Percentiles rank a stretch among this genome's conserved stretches.
Conservation (phyloP, 2,888 invertebrate genomes). For the Cremastinae sp. region DNA sequence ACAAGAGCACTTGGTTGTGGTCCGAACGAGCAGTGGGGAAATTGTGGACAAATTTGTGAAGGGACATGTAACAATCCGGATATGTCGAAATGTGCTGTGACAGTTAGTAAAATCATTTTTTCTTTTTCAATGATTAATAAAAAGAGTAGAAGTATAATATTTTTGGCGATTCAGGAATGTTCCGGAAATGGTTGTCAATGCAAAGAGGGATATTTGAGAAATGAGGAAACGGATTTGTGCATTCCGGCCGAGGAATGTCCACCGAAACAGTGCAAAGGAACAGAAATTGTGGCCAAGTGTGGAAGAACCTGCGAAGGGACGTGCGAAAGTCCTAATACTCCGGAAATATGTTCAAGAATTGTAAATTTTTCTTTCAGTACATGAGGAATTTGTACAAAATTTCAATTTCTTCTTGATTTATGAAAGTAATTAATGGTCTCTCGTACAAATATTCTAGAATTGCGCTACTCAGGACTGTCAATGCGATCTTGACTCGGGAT, state of each 20-base stretch:
- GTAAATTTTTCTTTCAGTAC: too few relatives aligned
- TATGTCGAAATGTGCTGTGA: slow-evolving; percentile 17
- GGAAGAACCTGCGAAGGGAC: slow-evolving; percentile 48
- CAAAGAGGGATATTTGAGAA: slow-evolving; percentile 35
- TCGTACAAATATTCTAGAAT: slow-evolving; percentile 15
- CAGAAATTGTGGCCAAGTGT: slow-evolving; percentile 37
- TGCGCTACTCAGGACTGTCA: slow-evolving; percentile 28
- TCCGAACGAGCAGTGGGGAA: slow-evolving; percentile 30
- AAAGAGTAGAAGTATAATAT: too few relatives aligned
- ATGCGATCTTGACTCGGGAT: slow-evolving; percentile 44
- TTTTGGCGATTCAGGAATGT: slow-evolving; percentile 6
- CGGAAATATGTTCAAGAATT: too few relatives aligned
- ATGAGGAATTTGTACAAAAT: too few relatives aligned
- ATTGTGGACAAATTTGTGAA: slow-evolving; percentile 46
- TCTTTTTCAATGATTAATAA: too few relatives aligned
- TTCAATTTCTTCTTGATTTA: too few relatives aligned
- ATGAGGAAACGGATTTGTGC: slow-evolving; percentile 33
- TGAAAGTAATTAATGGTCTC: too few relatives aligned
- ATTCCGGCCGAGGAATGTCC: slow-evolving; percentile 25
- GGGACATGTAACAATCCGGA: slow-evolving; percentile 38
- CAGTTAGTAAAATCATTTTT: slow-evolving; percentile 14
- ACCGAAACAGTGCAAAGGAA: slow-evolving; percentile 2
- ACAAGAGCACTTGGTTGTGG: slow-evolving; percentile 9
- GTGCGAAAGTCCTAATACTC: slow-evolving; percentile 23
- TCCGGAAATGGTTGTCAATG: slow-evolving; percentile 43